Conservation (phyloP, 2,888 invertebrate species). For the Oegoconia quadripuncta region DNA sequence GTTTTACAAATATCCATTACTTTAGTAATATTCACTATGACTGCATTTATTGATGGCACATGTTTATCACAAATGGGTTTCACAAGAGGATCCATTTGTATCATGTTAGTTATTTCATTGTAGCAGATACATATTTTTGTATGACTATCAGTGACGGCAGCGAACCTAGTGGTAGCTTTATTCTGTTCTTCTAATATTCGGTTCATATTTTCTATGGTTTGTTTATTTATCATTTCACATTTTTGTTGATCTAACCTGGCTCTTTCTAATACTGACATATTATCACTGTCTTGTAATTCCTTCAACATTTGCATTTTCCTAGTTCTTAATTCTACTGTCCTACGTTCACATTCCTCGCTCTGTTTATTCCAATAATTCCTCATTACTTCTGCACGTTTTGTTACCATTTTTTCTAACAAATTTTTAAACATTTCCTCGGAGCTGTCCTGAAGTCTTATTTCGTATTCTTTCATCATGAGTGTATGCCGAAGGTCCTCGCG, state of each 20-base stretch:
- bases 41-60: conserved; percentile 50
- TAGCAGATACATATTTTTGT: conserved; percentile 76
- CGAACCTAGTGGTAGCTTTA: conserved; percentile 63
- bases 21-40: conserved; percentile 60
- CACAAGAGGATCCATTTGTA: conserved; percentile 59
- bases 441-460: conserved; percentile 46
- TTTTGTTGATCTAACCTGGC: conserved; percentile 74
- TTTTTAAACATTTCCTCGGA: conserved; percentile 49
- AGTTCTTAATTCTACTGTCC: conserved; percentile 61
- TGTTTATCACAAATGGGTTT: conserved; percentile 66
- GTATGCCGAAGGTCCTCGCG: conserved; percentile 54
- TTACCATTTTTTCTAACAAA: conserved; percentile 55
- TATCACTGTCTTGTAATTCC: conserved; percentile 72
- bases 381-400: conserved; percentile 50
- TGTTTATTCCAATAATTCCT: conserved; percentile 51
- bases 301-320: conserved; percentile 60
- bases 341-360: conserved; percentile 52
- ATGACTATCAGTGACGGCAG: conserved; percentile 79
- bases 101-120: conserved; percentile 71
- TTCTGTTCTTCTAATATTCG: conserved; percentile 72
- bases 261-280: conserved; percentile 55
- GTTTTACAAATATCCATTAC: conserved; percentile 66
- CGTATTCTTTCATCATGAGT: conserved; percentile 53
- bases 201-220: conserved; percentile 69
- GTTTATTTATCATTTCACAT: conserved; percentile 58